These are phyloP conservation scores for Tethya wilhelma DNA, from an alignment of 37 sponge, comb jelly and placozoan genomes.

Conservation along the genomic window DNA sequence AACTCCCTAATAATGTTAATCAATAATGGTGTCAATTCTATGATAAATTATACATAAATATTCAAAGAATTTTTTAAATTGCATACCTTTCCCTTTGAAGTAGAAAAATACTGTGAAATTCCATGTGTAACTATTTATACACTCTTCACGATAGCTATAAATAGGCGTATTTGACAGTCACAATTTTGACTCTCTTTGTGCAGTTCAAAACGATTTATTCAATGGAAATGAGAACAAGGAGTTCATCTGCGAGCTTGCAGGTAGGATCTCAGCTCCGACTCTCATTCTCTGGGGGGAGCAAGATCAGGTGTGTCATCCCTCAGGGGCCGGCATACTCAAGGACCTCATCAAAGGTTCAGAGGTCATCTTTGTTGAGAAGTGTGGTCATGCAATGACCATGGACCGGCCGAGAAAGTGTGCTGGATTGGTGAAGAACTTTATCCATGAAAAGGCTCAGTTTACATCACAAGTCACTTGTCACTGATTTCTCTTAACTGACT, in stretches of 20 bases:
- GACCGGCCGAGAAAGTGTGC: constrained; percentile 71
- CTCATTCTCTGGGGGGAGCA: constrained; percentile 66
- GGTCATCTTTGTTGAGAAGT: constrained; percentile 55
- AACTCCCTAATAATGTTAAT: no score
- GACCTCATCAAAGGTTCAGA: constrained; percentile 41
- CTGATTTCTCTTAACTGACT: no score
- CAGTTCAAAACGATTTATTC: constrained; percentile 40
- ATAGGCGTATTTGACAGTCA: no score
- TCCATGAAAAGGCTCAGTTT: constrained; percentile 9
- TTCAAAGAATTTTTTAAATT: no score
- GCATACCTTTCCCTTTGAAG: no score
- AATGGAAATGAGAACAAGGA: constrained; percentile 22
- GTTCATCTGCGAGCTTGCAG: constrained; percentile 2
- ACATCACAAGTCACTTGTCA: no score
- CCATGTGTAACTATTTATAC: no score
- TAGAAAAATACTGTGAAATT: no score
- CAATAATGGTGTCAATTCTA: no score
- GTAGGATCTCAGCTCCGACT: constrained; percentile 29
- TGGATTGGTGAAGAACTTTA: constrained; percentile 49
- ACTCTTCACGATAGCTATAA: no score
- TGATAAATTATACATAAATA: no score
- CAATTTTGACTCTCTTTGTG: not conserved
- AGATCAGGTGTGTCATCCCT: constrained; percentile 69
- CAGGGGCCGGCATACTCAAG: constrained; percentile 60
- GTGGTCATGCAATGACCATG: constrained; percentile 79